Evolutionary conservation across 2,888 invertebrate genomes (phyloP), one percentile per base, ranked within the genome.

Genomic region (Acleris laterana): DNA sequence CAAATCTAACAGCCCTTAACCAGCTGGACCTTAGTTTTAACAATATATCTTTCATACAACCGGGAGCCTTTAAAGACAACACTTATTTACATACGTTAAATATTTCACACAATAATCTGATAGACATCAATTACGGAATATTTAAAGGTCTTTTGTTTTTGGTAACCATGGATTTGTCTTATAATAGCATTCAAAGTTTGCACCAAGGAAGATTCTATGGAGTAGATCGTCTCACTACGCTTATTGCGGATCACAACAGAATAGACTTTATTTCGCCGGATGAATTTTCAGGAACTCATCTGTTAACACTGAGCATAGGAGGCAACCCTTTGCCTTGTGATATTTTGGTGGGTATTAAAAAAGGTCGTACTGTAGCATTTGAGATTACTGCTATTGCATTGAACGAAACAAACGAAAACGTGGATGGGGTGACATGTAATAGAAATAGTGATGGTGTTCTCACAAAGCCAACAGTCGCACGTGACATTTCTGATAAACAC

Each of bases 261-360:
- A 87, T 89, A 57, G 68, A 68, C 38, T 72, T 74, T 44, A 67
- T 89, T 17, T 72, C 74, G 4, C 65, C 74, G n/a, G 76, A 80
- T 42, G 81, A 85, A n/a, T 85, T 89, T 70, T 22, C 59, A 7
- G 76, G 80, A 0, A 81, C 80, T 0, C 73, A 70, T 69, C 72
- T 89, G 51, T 62, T 63, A 11, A 76, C 67, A 46, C 74, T 90
- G 9, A 90, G 89, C 69, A 87, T 90, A 57, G 89, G 89, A 5
- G 82, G 79, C 28, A 90, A 90, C 75, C 88, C 84, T n/a, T 69
- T 90, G 55, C 74, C 88, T 1, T 89, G 89, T 68, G 77, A 80
- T 50, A 55, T 75, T 46, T 68, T 89, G 49, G 76, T 82, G 0
- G 81, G 77, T 62, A 73, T 87, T 0, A 74, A 77, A 50, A 78